Evolutionary conservation across 2,888 invertebrate genomes (phyloP), one percentile per base, ranked within the genome.

Genomic region (Hirtodrosophila duncani): DNA sequence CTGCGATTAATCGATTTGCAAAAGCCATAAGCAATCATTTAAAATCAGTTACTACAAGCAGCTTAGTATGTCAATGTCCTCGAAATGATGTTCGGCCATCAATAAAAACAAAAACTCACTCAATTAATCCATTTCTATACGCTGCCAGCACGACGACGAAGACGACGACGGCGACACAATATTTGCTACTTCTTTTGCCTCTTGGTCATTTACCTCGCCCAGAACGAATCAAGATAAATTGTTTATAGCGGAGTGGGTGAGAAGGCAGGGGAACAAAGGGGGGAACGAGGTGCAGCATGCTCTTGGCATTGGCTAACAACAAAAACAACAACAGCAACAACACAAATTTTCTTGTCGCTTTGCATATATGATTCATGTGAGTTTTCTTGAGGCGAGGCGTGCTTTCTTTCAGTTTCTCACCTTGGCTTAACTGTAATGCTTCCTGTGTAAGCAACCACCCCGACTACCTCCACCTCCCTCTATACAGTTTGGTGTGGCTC

Each of bases 181-280:
- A 20, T 27, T 42, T 17, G 11, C 10, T 8, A 37, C 9, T 29
- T 11, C 44, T 29, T 27, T 59, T 61, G 53, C 46, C 50, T 57
- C 53, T 53, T 71, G 75, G 70, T 67, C 75, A 75, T 75, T 71
- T 75, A 75, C 75, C 71, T 75, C 60, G 65, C 29, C 41, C 57
- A 51, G 37, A 58, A 46, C 67, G 50, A 70, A 69, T 70, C 74
- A 74, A 69, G 74, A 70, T 63, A 67, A 50, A 74, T 70, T 66
- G 58, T 69, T 58, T 53, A 50, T 69, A 30, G 57, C 48, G 34
- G 7, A 29, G 10, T 13, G n/a, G n/a, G n/a, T 38, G 37, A 2
- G 18, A 30, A n/a, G 23, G 31, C 42, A 17, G 14, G 11, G 10
- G 5, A n/a, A 6, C 10, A 8, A 14, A 17, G 29, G 6, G 9